phyloP scores from a whole-genome alignment of 2,797 vertebrate species.

The Muscicapa comitata region DNA sequence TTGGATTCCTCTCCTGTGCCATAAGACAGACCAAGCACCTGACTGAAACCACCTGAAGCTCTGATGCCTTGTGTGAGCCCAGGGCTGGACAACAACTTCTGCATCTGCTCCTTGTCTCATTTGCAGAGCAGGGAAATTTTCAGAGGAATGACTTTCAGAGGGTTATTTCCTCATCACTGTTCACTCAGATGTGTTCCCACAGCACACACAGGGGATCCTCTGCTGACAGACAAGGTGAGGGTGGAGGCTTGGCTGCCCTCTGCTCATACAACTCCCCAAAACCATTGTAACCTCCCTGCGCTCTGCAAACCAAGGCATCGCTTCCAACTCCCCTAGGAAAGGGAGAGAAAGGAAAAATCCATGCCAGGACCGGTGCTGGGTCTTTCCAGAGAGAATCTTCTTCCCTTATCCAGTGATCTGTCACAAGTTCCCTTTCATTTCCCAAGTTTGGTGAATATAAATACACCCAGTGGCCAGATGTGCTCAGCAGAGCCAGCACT shows the following conservation, averaged over 20 bases:
- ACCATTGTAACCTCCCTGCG: neutral
- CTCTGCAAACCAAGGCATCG: neutral
- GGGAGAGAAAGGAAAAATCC: neutral
- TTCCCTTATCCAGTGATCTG: neutral
- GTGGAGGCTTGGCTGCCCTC: neutral
- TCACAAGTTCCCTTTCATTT: neutral
- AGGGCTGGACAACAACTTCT: neutral
- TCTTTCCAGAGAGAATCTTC: neutral
- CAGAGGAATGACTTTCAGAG: neutral
- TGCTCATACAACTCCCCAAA: neutral
- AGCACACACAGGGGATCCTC: neutral
- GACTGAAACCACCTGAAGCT: accelerated
- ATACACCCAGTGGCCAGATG: neutral
- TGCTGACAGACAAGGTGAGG: neutral
- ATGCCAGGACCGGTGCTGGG: neutral
- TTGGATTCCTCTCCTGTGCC: neutral
- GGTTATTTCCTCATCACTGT: neutral
- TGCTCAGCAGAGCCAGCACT: neutral
- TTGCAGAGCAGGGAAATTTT: neutral
- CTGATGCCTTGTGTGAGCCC: neutral
- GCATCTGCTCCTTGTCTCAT: neutral
- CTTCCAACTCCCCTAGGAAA: neutral
- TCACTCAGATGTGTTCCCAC: neutral
- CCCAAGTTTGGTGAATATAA: neutral
- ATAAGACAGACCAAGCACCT: neutral